phyloP scores from a whole-genome alignment of 2,113 vertebrate genomes.

The Tilapia sparmanii region DNA sequence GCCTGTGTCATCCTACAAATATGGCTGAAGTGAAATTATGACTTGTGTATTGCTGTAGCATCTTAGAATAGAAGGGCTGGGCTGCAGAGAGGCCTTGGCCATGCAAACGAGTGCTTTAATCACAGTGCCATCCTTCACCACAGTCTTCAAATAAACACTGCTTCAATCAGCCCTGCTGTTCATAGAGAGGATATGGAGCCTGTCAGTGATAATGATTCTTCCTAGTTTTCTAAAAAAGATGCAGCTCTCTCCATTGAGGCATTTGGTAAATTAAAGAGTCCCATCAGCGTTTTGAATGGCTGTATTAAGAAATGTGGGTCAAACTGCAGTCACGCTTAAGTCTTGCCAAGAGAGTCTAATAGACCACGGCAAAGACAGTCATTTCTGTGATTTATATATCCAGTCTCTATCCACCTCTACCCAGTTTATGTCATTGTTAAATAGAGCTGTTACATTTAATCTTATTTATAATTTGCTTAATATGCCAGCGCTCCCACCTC shows the following conservation, averaged over 20 bases:
- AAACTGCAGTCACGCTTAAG: neutral
- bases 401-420: neutral
- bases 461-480: neutral
- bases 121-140: neutral
- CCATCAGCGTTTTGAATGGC: neutral
- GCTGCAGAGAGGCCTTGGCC: neutral
- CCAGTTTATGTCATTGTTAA: neutral
- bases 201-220: neutral
- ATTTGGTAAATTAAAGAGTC: neutral
- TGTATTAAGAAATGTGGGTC: constrained; percentile 16
- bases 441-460: neutral
- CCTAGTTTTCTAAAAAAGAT: neutral
- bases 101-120: constrained; percentile 7
- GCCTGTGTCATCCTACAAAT: neutral
- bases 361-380: neutral
- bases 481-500: neutral
- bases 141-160: constrained; percentile 30
- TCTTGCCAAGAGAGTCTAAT: neutral
- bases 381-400: neutral
- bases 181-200: neutral
- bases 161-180: neutral
- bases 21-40: constrained; percentile 35
- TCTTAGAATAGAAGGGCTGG: constrained; percentile 58
- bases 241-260: neutral
- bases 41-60: constrained; percentile 53